A percentile compares a stretch with the other conserved stretches of the same genome.
Evolutionary conservation across 1,140 invertebrate genomes (phyloP).

Genomic region (Archegozetes longisetosus): DNA sequence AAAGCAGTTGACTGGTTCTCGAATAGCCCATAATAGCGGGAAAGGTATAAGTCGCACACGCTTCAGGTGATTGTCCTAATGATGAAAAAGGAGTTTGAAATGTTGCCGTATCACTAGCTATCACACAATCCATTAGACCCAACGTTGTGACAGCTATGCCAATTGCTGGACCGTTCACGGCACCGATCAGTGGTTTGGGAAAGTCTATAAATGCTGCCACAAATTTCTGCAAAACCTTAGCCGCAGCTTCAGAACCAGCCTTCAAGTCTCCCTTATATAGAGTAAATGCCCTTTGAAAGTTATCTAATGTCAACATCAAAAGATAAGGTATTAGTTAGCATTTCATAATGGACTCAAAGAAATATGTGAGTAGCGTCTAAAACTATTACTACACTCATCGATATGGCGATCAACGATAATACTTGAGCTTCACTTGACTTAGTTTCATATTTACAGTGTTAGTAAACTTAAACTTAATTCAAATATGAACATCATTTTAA

Average conservation of each 20-base stretch:
- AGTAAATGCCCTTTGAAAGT: conserved; percentile 15
- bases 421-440: no score
- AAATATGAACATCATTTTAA: no score
- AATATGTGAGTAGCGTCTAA: neutral
- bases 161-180: conserved; percentile 81
- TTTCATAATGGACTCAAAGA: no score
- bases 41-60: conserved; percentile 64
- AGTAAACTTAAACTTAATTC: no score
- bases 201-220: conserved; percentile 63
- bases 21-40: conserved; percentile 52
- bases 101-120: conserved; percentile 60
- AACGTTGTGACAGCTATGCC: conserved; percentile 69
- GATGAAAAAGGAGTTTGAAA: conserved; percentile 68
- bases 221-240: conserved; percentile 38
- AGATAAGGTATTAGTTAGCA: no score
- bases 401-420: no score
- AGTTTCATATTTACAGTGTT: no score
- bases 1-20: conserved; percentile 58
- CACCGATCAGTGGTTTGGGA: conserved; percentile 66
- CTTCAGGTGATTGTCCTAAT: conserved; percentile 63
- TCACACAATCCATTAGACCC: conserved; percentile 69
- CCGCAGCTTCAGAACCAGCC: conserved; percentile 29
- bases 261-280: conserved; percentile 26
- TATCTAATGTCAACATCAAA: conserved; percentile 6
- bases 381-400: neutral